Percentiles rank a stretch among this genome's conserved stretches.
Evolutionary conservation across 2,888 invertebrate genomes (phyloP).

Genomic region (Rhagophthalmus giganteus): DNA sequence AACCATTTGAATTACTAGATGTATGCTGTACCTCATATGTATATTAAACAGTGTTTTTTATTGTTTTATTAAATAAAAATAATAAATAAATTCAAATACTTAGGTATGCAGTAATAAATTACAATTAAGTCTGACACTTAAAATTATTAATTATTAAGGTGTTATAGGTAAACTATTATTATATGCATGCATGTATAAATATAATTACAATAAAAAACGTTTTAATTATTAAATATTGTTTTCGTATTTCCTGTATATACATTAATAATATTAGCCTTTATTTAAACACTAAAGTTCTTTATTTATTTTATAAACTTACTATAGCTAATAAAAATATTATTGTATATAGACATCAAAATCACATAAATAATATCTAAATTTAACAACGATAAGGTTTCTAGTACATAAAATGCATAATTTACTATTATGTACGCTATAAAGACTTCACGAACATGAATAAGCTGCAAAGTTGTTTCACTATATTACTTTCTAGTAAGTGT

Average conservation of each 20-base stretch:
- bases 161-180: too few species aligned
- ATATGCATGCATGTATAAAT: conserved; percentile 6
- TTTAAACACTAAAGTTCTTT: conserved; percentile 28
- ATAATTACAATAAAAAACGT: conserved; percentile 9
- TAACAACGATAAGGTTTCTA: conserved; percentile 50
- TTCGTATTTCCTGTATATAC: conserved; percentile 25
- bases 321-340: conserved; percentile 39
- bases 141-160: too few species aligned
- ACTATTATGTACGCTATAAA: conserved; percentile 37
- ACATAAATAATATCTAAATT: conserved; percentile 53
- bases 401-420: conserved; percentile 49
- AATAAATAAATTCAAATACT: too few species aligned
- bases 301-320: conserved; percentile 35
- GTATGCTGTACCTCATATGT: too few species aligned
- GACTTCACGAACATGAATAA: conserved; percentile 51
- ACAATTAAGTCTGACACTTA: too few species aligned
- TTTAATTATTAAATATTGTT: conserved; percentile 11
- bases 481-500: conserved; percentile 33
- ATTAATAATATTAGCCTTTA: conserved; percentile 24
- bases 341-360: conserved; percentile 47
- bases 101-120: too few species aligned
- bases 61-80: too few species aligned
- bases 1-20: too few species aligned
- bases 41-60: too few species aligned
- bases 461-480: conserved; percentile 27